phyloP scores from a whole-genome alignment of 2,797 vertebrate species.

The Tachyglossus aculeatus region DNA sequence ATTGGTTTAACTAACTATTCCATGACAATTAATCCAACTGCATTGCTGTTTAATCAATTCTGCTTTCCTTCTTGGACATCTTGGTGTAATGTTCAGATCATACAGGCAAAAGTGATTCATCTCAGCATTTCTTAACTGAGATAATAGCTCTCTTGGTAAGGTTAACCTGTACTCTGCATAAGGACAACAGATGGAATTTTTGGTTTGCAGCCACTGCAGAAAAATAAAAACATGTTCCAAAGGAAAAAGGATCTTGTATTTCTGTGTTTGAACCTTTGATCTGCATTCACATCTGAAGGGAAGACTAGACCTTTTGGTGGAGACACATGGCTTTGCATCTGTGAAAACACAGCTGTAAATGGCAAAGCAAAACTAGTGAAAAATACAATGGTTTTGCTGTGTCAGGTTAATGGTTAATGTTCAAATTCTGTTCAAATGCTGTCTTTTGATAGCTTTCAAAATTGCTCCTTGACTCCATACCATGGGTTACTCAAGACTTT shows the following conservation, averaged over 20 bases:
- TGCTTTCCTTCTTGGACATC: slow-evolving; percentile 19
- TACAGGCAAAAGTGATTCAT: slow-evolving; percentile 37
- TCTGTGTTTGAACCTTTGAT: slow-evolving; percentile 92
- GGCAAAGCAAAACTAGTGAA: slow-evolving; percentile 83
- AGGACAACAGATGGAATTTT: slow-evolving; percentile 93
- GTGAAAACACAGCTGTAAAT: slow-evolving; percentile 96
- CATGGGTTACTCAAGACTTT: slow-evolving; percentile 64
- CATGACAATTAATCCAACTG: neutral
- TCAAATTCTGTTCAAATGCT: slow-evolving; percentile 70
- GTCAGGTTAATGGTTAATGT: slow-evolving; percentile 65
- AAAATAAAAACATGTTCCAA: slow-evolving; percentile 82
- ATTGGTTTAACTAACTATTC: neutral
- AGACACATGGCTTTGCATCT: slow-evolving; percentile 93
- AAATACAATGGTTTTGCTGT: slow-evolving; percentile 81
- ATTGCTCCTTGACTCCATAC: slow-evolving; percentile 56
- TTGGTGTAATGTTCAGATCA: slow-evolving; percentile 31
- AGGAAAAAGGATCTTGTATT: slow-evolving; percentile 88
- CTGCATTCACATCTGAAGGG: slow-evolving; percentile 84
- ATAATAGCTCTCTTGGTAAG: slow-evolving; percentile 59
- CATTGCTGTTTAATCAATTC: neutral
- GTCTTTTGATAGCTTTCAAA: slow-evolving; percentile 65
- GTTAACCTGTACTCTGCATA: slow-evolving; percentile 84
- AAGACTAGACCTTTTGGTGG: slow-evolving; percentile 82
- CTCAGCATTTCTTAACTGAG: slow-evolving; percentile 43
- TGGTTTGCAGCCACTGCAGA: slow-evolving; percentile 82